Evolutionary conservation across 1,140 invertebrate species (phyloP), one percentile per base, ranked within the genome.

Genomic region (Macrobrachium nipponense): DNA sequence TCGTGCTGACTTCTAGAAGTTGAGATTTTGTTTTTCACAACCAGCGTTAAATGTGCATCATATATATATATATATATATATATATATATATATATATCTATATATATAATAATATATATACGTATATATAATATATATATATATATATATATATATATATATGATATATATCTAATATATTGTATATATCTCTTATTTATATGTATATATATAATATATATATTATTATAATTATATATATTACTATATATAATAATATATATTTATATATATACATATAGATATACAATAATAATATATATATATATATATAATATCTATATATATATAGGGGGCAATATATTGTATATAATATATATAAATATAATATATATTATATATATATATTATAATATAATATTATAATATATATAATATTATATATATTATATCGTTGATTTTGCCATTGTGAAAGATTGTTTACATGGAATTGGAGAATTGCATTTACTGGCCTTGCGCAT

Each of bases 291-390:
- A 17, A 68, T 68, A 68, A 68, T 68, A n/a, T 68, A 68, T 68
- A 68, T 68, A 68, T 68, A 68, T 68, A 68, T n/a, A 68, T 68
- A n/a, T 68, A 68, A 68, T 68, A 68, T 68, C 2, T 68, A 68
- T 68, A 68, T 68, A 68, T 68, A 68, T 68, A 68, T 68, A 18
- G 10, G n/a, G 2, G n/a, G 0, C 2, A 3, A n/a, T 68, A n/a
- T n/a, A n/a, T n/a, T n/a, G n/a, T n/a, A n/a, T n/a, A n/a, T n/a
- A n/a, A n/a, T n/a, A n/a, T n/a, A n/a, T n/a, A n/a, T 68, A n/a
- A 3, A 68, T 68, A 68, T n/a, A 68, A 11, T 11, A 11, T 23
- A 3, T 23, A 11, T 23, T n/a, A 68, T n/a, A 68, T n/a, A n/a
- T n/a, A 68, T n/a, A 68, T n/a, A 68, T n/a, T 17, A 11, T n/a